These are phyloP conservation scores for Macrostomum lignano DNA, from an alignment of 1,140 invertebrate species.

Conservation along the genomic window DNA sequence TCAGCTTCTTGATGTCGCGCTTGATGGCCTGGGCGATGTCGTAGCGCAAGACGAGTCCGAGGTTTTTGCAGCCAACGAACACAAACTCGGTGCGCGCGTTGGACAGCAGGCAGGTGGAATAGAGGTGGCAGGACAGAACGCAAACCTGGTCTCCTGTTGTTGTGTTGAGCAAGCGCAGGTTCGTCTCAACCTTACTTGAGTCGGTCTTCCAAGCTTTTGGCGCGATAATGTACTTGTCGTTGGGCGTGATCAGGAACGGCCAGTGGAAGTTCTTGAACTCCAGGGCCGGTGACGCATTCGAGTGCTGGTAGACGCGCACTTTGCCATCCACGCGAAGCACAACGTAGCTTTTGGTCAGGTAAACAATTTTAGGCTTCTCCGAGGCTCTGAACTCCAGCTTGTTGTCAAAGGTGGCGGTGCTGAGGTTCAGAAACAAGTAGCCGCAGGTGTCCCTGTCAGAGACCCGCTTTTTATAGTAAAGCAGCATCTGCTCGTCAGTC, in stretches of 20 bases:
- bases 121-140: not conserved
- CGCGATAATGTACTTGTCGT: conserved; percentile 1
- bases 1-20: not conserved
- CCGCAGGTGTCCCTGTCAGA: not conserved
- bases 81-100: not conserved
- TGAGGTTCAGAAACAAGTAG: not conserved
- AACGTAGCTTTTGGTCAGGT: not conserved
- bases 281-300: not conserved
- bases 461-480: too few relatives aligned
- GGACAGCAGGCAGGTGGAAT: not conserved
- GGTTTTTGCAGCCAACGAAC: not conserved
- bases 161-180: not conserved
- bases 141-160: not conserved
- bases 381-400: not conserved
- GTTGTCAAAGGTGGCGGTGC: not conserved
- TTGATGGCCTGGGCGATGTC: not conserved
- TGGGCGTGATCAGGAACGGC: not conserved
- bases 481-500: not conserved
- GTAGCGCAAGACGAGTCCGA: not conserved
- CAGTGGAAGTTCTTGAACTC: not conserved
- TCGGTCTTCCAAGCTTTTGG: not conserved
- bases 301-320: not conserved
- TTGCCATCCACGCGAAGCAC: not conserved
- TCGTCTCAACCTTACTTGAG: not conserved
- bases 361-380: not conserved